phyloP scores from a whole-genome alignment of 2,113 vertebrate genomes.

The Mellivora capensis region DNA sequence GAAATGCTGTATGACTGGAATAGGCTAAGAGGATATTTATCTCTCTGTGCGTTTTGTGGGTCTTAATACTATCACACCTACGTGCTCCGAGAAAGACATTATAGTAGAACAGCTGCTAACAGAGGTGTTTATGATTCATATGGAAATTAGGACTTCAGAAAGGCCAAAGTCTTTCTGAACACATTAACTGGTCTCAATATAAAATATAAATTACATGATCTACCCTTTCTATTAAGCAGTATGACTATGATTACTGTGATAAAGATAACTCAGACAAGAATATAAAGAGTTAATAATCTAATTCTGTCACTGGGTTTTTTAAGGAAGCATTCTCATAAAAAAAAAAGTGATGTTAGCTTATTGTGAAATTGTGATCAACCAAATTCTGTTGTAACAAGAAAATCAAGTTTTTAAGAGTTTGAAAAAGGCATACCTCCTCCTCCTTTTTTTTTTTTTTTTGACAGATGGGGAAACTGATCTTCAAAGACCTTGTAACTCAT shows the following conservation, averaged over 20 bases:
- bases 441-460: background rate
- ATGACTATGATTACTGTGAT: background rate
- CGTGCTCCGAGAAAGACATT: constrained; percentile 6
- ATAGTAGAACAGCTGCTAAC: constrained; percentile 3
- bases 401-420: constrained; percentile 23
- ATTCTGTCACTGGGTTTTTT: background rate
- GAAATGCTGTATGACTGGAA: constrained; percentile 53
- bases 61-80: constrained; percentile 15
- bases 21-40: constrained; percentile 43
- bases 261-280: constrained; percentile 12
- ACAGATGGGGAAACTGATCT: background rate
- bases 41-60: constrained; percentile 21
- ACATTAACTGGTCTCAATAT: background rate
- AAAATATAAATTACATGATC: background rate
- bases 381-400: constrained; percentile 31
- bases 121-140: constrained; percentile 6
- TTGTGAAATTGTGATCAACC: background rate
- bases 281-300: background rate
- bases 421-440: background rate
- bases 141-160: constrained; percentile 41
- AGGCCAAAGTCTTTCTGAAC: background rate
- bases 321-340: background rate
- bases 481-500: background rate
- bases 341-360: background rate
- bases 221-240: background rate